These are phyloP conservation scores for Orestias chungarensis DNA, from an alignment of 2,797 vertebrate genomes.

Conservation along the genomic window DNA sequence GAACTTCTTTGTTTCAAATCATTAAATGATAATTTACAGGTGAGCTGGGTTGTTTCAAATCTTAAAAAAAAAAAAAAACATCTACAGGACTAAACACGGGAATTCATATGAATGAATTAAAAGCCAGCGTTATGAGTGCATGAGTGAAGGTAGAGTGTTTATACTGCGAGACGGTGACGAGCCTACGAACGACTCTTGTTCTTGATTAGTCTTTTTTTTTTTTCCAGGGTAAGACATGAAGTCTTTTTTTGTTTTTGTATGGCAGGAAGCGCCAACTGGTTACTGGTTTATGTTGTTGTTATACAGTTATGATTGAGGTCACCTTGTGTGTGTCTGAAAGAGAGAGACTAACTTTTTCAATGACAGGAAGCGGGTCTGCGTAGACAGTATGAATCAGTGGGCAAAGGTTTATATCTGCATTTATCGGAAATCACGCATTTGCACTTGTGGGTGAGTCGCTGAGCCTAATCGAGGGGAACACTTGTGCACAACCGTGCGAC, in stretches of 20 bases:
- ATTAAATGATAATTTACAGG: not conserved
- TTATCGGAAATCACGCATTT: conserved; percentile 38
- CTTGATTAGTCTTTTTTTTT: conserved; percentile 29
- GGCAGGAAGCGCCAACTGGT: conserved; percentile 35
- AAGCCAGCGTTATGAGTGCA: not conserved
- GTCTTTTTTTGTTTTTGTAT: conserved; percentile 25
- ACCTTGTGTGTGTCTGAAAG: conserved; percentile 28
- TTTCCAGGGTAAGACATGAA: conserved; percentile 36
- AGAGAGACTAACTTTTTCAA: conserved; percentile 43
- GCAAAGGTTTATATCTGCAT: conserved; percentile 19
- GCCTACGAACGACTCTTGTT: conserved; percentile 35
- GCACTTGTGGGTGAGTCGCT: conserved; percentile 40
- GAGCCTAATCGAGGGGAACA: conserved; percentile 30
- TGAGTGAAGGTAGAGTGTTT: conserved; percentile 3
- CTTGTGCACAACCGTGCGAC: conserved; percentile 18
- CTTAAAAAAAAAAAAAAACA: conserved; percentile 15
- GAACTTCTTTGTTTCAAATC: not conserved
- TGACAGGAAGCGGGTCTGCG: conserved; percentile 17
- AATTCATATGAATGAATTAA: too few species aligned
- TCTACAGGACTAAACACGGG: not conserved
- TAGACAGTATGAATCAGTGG: not conserved
- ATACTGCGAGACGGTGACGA: conserved; percentile 13
- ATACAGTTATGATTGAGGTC: conserved; percentile 58
- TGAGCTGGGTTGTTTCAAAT: not conserved
- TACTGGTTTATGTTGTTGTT: conserved; percentile 26